Base-by-base conservation (phyloP, 2,113 vertebrate species). In the Sinocyclocheilus anophthalmus region DNA sequence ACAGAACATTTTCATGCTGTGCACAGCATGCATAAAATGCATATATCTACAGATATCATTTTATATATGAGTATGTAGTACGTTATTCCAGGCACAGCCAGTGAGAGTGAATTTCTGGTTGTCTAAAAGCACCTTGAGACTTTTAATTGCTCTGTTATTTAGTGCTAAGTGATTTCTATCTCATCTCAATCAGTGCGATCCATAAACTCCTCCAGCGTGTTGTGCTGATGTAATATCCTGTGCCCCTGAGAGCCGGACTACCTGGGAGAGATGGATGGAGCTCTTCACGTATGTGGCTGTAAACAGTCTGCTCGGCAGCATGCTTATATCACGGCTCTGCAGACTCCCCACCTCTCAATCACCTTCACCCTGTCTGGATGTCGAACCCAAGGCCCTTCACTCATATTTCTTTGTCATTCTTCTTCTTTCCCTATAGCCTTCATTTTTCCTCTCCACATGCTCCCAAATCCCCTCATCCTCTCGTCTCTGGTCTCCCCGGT, bases 401-500 rank as follows among this genome's bases (percentile, higher is more conserved):
- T 86, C 69, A 83, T 24, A 53, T 72, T 63, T 45, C 57, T 37
- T 26, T 30, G 53, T 85, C 69, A 33, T 14, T 67, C 24, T 12
- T 24, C 77, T 6, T 73, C 48, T 48, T 11, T n/a, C 12, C 7
- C 26, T 53, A 1, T n/a, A 50, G 55, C 37, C 26, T 14, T 59
- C 50, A 65, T 79, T 67, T 81, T 73, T 83, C 55, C 26, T 73
- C 55, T 78, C 63, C 48, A 79, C 77, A 77, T 86, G 78, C 81
- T 67, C 57, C 37, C 86, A 82, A 83, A 83, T 84, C 77, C 80
- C 42, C 42, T 67, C 81, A 26, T 63, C 75, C 50, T 59, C 76
- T 80, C 91, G 88, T 30, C 70, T 91, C 50, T 81, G 85, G 84
- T 82, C 85, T 86, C 90, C 84, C 7, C 45, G 72, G 87, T 90